Evolutionary conservation across 2,888 invertebrate species (phyloP).

Genomic region (Chromoteleia sp.): DNA sequence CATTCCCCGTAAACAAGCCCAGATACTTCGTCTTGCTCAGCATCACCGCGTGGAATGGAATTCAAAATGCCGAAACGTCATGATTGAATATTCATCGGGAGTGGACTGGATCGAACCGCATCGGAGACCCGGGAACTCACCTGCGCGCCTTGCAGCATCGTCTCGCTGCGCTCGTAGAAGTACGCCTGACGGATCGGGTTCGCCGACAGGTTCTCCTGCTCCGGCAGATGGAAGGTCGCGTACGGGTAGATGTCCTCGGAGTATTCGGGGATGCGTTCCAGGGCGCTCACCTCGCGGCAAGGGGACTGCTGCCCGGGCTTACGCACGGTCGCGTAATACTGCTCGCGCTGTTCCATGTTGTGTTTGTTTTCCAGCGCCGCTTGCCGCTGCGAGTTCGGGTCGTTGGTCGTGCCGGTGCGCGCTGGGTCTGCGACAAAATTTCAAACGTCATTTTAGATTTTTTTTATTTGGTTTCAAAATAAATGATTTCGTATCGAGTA

Average conservation of each 20-base stretch:
- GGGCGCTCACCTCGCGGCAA: conserved; percentile 82
- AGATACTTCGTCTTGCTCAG: not conserved
- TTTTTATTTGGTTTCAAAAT: too few species aligned
- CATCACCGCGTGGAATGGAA: conserved; percentile 38
- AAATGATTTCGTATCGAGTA: too few species aligned
- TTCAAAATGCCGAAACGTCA: conserved; percentile 64
- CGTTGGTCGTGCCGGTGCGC: conserved; percentile 78
- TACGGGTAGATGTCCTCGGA: conserved; percentile 88
- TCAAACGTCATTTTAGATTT: too few species aligned
- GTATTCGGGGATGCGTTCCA: conserved; percentile 87
- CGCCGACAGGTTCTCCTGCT: conserved; percentile 86
- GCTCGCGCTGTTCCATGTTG: conserved; percentile 84
- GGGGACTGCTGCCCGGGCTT: conserved; percentile 85
- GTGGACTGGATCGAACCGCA: conserved; percentile 3
- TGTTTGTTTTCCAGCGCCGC: conserved; percentile 84
- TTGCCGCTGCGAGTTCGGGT: conserved; percentile 81
- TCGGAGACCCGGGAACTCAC: conserved; percentile 69
- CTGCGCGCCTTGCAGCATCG: conserved; percentile 82
- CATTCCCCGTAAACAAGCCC: not conserved
- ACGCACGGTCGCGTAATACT: conserved; percentile 83
- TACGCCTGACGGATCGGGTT: conserved; percentile 84
- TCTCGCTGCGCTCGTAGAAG: conserved; percentile 83
- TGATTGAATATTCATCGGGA: conserved; percentile 49
- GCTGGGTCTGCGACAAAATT: conserved; percentile 75
- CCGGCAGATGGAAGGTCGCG: conserved; percentile 87